Base-by-base conservation (phyloP, 2,113 vertebrate species). In the Podiceps cristatus region DNA sequence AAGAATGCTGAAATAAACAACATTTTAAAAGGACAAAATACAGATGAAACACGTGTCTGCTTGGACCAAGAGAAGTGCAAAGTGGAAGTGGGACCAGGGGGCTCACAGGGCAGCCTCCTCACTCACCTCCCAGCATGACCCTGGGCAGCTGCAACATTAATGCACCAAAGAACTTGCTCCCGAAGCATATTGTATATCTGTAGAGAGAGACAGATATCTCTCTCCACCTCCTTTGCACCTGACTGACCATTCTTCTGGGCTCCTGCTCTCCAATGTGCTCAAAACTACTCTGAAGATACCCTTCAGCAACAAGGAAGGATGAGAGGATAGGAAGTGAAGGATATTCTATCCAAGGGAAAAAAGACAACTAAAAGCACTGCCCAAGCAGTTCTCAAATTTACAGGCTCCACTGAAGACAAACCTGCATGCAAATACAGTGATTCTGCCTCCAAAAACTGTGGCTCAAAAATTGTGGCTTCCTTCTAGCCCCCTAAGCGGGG, bases 1-100 rank as follows among this genome's bases (percentile, higher is more conserved):
- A 91, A 75, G 62, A 96, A 96, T 94, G 96, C 84, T 94, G 93
- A 97, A 82, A 73, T 42, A 93, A 94, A 91, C 92, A 88, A 16
- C 44, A 91, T 68, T 83, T 90, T 44, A 13, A 40, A 63, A 64
- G 68, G 58, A 49, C 5, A 1, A 37, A 81, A 66, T 17, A 17
- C 0, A 2, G 67, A 42, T 0, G 0, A 47, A 88, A 72, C 0
- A 0, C 18, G 10, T n/a, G 66, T 42, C 62, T 79, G 66, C 31
- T 87, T 40, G 55, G 76, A 47, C 7, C 22, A 45, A 37, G 45
- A 76, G 24, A 45, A 81, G 66, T 16, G n/a, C 59, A 37, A 62
- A 62, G 71, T n/a, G 47, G 67, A 53, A 11, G 9, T 1, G 8
- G 44, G 55, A 93, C 4, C 3, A 15, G 31, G 18, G 8, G 18